Base-by-base conservation (phyloP, 2,888 invertebrate species). In the Noctua fimbriata region DNA sequence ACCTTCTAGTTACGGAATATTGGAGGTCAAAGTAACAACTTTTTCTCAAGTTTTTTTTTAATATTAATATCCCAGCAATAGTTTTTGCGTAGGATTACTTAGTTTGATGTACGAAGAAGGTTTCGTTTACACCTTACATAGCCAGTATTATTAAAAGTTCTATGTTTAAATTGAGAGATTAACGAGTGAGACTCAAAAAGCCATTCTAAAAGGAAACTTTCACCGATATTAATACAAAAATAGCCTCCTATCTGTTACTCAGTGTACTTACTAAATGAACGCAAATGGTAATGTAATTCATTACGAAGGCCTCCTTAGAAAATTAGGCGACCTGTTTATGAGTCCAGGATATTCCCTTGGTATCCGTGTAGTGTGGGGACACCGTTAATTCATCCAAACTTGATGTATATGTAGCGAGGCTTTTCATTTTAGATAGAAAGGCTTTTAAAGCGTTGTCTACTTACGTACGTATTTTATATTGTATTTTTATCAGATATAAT, bases 271-370 rank as follows among this genome's bases (percentile, higher is more conserved):
- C 55, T 58, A 55, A 78, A 86, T 86, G 67, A 77, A 84, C 73
- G 84, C 86, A 83, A 87, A 91, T 90, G 87, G 79, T 88, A 85
- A 88, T 87, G 88, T 88, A 90, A 91, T 89, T 89, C 85, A 91
- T 91, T 91, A 89, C 74, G 79, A 81, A 41, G 71, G 69, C 79
- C 83, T 83, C 88, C 81, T 79, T 73, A 83, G 84, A 81, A 86
- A 79, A 88, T 89, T 90, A 90, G 85, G 85, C 78, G 73, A 78
- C 41, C 78, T 83, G 81, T 87, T 87, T 86, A 89, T 74, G 85
- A 80, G 83, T 72, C 77, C 85, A 80, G 85, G n/a, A 86, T 74
- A 84, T 81, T 82, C 83, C 83, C 87, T 71, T 44, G 82, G 58
- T 76, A 76, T 36, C 44, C 55, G 75, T 69, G 73, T 71, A 78